phyloP scores from a whole-genome alignment of 2,113 vertebrate genomes.

The Pelvicachromis taeniatus region DNA sequence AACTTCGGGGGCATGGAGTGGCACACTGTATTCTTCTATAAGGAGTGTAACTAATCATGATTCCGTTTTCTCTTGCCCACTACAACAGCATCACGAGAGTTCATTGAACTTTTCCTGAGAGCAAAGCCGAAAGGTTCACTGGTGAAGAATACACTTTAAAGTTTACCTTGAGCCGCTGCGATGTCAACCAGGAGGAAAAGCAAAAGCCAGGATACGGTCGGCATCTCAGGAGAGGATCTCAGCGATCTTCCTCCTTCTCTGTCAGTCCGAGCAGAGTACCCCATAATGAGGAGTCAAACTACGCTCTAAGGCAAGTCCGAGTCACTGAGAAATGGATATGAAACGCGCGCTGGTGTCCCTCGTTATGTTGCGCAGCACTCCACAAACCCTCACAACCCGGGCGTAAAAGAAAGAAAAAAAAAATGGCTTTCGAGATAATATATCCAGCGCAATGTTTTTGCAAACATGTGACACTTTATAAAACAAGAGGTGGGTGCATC shows the following conservation, averaged over 20 bases:
- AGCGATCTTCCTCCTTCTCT: conserved; percentile 72
- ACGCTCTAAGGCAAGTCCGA: conserved; percentile 48
- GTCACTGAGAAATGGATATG: conserved; percentile 15
- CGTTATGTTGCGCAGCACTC: neutral
- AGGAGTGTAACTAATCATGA: neutral
- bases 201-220: conserved; percentile 77
- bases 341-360: neutral
- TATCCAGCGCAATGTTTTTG: conserved; percentile 34
- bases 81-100: neutral
- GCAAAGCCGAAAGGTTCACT: neutral
- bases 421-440: neutral
- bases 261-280: conserved; percentile 77
- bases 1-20: neutral
- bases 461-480: conserved; percentile 41
- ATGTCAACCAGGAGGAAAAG: conserved; percentile 79
- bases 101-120: conserved; percentile 24
- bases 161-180: conserved; percentile 86
- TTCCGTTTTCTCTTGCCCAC: neutral
- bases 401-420: neutral
- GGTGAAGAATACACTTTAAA: neutral
- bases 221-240: conserved; percentile 76
- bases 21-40: neutral
- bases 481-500: conserved; percentile 30
- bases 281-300: conserved; percentile 76
- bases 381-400: neutral